Evolutionary conservation across 2,888 invertebrate genomes (phyloP).

Genomic region (Ochlodes sylvanus): DNA sequence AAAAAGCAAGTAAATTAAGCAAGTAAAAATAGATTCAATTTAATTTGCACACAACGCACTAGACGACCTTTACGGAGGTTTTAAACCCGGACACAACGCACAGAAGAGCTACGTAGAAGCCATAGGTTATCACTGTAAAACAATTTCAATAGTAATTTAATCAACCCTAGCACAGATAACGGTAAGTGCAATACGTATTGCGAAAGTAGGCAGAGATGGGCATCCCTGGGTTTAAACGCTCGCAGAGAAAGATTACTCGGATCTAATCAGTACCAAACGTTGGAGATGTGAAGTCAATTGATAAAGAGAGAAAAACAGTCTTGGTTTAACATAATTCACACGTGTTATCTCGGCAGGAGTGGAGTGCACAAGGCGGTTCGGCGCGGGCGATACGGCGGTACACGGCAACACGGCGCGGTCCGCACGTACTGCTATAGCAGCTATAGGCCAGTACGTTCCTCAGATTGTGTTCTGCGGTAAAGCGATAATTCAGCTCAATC

Average conservation of each 20-base stretch:
- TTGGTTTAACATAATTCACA: constrained; percentile 79
- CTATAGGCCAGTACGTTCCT: constrained; percentile 30
- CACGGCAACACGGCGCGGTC: constrained; percentile 39
- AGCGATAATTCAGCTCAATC: constrained; percentile 85
- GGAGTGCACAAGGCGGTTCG: constrained; percentile 68
- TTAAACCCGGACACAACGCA: background rate
- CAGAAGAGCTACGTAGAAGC: background rate
- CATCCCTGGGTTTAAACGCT: constrained; percentile 49
- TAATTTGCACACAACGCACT: too few relatives aligned
- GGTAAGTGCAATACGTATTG: constrained; percentile 44
- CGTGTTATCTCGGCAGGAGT: constrained; percentile 68
- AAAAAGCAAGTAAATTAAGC: too few relatives aligned
- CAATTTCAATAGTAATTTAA: constrained; percentile 19
- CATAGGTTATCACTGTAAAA: background rate
- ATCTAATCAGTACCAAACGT: constrained; percentile 70
- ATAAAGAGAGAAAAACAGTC: constrained; percentile 73
- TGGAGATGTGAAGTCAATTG: constrained; percentile 70
- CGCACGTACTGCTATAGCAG: constrained; percentile 40
- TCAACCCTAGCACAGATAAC: constrained; percentile 42
- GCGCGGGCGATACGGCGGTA: constrained; percentile 48
- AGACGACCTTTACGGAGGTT: background rate
- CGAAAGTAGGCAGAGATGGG: constrained; percentile 48
- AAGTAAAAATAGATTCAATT: too few relatives aligned
- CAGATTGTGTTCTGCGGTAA: constrained; percentile 85
- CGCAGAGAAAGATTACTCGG: constrained; percentile 50